A percentile compares a stretch with the other conserved stretches of the same genome.
Conservation (phyloP, 2,888 invertebrate species). For the Cephus runcator region DNA sequence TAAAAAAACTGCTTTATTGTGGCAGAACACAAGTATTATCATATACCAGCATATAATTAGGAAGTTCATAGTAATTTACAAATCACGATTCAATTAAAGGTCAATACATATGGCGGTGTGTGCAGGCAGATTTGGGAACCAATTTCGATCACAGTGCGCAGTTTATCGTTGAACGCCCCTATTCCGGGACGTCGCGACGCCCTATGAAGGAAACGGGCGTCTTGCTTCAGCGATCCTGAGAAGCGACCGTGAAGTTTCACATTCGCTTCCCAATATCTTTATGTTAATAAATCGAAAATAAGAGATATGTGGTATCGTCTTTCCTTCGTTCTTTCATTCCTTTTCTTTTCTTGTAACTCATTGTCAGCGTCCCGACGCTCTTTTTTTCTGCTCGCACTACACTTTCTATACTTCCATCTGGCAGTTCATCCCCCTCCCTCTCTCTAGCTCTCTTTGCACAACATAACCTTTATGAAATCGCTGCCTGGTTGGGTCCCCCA, state of each 20-base stretch:
- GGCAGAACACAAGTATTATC: conserved; percentile 64
- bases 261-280: not conserved
- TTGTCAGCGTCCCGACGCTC: too few species aligned
- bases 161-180: not conserved
- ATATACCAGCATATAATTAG: conserved; percentile 62
- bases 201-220: not conserved
- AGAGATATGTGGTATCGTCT: conserved; percentile 47
- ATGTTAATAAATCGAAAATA: conserved; percentile 32
- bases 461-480: not conserved
- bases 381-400: not conserved
- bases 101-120: conserved; percentile 46
- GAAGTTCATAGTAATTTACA: conserved; percentile 61
- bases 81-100: conserved; percentile 58
- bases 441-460: not conserved
- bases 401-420: not conserved
- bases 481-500: not conserved
- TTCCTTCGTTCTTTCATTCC: conserved; percentile 20
- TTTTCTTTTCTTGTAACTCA: not conserved
- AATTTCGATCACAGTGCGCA: conserved; percentile 1
- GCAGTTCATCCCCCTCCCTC: not conserved
- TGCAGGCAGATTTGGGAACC: conserved; percentile 12
- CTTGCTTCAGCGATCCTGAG: not conserved
- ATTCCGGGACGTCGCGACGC: not conserved
- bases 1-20: conserved; percentile 65
- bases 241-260: not conserved